A percentile compares a stretch with the other conserved stretches of the same genome.
Evolutionary conservation across 2,797 vertebrate species (phyloP).

Genomic region (Loris lydekkerianus): DNA sequence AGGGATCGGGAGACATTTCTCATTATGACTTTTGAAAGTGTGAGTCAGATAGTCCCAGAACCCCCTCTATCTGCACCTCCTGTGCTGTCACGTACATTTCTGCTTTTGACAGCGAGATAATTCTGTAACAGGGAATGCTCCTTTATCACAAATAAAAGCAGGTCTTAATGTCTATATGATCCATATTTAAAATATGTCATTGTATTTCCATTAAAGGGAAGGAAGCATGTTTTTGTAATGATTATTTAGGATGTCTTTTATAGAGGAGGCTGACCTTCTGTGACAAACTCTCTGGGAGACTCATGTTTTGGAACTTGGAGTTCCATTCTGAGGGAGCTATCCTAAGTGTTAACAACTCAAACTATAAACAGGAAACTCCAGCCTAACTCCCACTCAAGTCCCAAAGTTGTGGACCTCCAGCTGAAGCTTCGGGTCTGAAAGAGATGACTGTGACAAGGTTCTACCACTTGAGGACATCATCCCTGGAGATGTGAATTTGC

Average conservation of each 20-base stretch:
- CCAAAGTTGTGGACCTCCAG: slow-evolving; percentile 15
- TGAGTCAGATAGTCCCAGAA: not conserved
- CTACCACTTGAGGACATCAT: not conserved
- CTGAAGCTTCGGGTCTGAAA: not conserved
- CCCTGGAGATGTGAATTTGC: not conserved
- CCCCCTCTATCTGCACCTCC: not conserved
- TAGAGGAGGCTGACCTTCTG: slow-evolving; percentile 66
- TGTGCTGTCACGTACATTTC: not conserved
- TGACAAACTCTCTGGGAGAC: slow-evolving; percentile 70
- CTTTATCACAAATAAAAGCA: slow-evolving; percentile 13
- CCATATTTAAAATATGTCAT: slow-evolving; percentile 8
- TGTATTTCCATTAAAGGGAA: not conserved
- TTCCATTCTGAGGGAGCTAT: slow-evolving; percentile 61
- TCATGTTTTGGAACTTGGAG: slow-evolving; percentile 72
- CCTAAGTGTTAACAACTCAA: slow-evolving; percentile 74
- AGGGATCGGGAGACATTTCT: not conserved
- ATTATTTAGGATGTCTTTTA: slow-evolving; percentile 61
- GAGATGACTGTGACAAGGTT: slow-evolving; percentile 7
- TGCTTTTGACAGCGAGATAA: not conserved
- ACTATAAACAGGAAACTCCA: slow-evolving; percentile 82
- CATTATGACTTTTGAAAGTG: slow-evolving; percentile 5
- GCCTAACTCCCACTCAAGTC: slow-evolving; percentile 71
- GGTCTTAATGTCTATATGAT: not conserved
- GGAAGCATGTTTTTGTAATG: not conserved
- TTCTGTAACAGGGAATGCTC: not conserved